Evolutionary conservation across 2,888 invertebrate genomes (phyloP).

Genomic region (Mythimna albipuncta): DNA sequence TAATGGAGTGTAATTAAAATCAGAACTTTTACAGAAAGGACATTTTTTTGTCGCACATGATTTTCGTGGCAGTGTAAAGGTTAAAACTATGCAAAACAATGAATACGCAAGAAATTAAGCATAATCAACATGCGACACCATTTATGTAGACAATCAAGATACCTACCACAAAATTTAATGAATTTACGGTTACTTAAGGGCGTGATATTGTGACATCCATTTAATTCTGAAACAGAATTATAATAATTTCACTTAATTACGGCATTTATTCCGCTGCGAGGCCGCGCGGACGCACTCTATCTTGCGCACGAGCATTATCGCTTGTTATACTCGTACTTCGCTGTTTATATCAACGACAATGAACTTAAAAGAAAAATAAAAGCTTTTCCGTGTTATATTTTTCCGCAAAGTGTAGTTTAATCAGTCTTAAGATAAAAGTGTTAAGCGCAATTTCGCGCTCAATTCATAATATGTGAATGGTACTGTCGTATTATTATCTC

Average conservation of each 20-base stretch:
- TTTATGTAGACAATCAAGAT: slow-evolving; percentile 71
- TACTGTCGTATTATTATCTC: slow-evolving; percentile 42
- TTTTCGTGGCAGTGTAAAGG: slow-evolving; percentile 40
- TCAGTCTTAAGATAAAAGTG: slow-evolving; percentile 62
- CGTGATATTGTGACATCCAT: slow-evolving; percentile 86
- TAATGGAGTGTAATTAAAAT: slow-evolving; percentile 59
- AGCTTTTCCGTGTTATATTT: slow-evolving; percentile 82
- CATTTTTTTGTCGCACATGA: slow-evolving; percentile 37
- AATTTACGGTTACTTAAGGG: slow-evolving; percentile 80
- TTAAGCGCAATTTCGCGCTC: slow-evolving; percentile 34
- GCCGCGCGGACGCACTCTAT: slow-evolving; percentile 79
- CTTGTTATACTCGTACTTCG: slow-evolving; percentile 64
- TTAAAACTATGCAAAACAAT: slow-evolving; percentile 51
- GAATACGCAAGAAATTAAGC: slow-evolving; percentile 46
- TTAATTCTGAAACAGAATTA: slow-evolving; percentile 87
- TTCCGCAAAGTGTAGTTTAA: slow-evolving; percentile 69
- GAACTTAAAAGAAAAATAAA: slow-evolving; percentile 82
- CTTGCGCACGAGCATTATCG: slow-evolving; percentile 78
- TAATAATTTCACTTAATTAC: slow-evolving; percentile 90
- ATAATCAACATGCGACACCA: slow-evolving; percentile 67
- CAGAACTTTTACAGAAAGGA: slow-evolving; percentile 50
- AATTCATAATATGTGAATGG: slow-evolving; percentile 46
- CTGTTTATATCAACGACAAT: slow-evolving; percentile 77
- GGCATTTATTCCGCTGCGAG: slow-evolving; percentile 85
- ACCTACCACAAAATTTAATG: slow-evolving; percentile 75